phyloP scores from a whole-genome alignment of 2,888 invertebrate genomes.

The Troides helena region DNA sequence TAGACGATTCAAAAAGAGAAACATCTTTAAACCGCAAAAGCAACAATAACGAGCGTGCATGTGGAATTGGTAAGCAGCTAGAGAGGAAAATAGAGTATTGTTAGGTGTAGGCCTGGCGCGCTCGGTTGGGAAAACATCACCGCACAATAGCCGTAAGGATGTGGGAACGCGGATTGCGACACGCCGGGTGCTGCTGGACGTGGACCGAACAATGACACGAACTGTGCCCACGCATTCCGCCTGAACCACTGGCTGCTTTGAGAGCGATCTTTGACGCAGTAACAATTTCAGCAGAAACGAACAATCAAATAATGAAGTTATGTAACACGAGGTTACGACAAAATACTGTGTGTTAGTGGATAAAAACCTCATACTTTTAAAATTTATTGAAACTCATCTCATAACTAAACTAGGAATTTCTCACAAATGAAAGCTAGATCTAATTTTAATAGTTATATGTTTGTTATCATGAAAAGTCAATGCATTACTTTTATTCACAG shows the following conservation, averaged over 20 bases:
- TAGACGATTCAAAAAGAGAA: slow-evolving; percentile 6
- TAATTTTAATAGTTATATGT: neutral
- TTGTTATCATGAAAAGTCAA: neutral
- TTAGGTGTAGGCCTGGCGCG: slow-evolving; percentile 3
- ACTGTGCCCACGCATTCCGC: neutral
- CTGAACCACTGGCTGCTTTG: neutral
- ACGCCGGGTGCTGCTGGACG: neutral
- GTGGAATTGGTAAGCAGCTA: slow-evolving; percentile 24
- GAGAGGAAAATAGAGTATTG: slow-evolving; percentile 25
- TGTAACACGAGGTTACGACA: too few relatives aligned
- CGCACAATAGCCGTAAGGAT: slow-evolving; percentile 50
- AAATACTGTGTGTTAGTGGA: too few relatives aligned
- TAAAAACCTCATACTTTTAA: too few relatives aligned
- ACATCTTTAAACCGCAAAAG: slow-evolving; percentile 14
- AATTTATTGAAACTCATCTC: too few relatives aligned
- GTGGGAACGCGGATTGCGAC: slow-evolving; percentile 40
- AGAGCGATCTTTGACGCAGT: neutral
- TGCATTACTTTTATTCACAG: neutral
- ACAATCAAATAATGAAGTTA: neutral
- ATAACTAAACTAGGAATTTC: too few relatives aligned
- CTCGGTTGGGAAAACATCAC: slow-evolving; percentile 32
- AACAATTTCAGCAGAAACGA: neutral
- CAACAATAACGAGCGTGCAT: slow-evolving; percentile 14
- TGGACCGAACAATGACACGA: slow-evolving; percentile 1
- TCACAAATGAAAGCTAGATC: too few relatives aligned